A percentile compares a stretch with the other conserved stretches of the same genome.
Conservation (phyloP, 2,113 vertebrate species). For the Lepus europaeus region DNA sequence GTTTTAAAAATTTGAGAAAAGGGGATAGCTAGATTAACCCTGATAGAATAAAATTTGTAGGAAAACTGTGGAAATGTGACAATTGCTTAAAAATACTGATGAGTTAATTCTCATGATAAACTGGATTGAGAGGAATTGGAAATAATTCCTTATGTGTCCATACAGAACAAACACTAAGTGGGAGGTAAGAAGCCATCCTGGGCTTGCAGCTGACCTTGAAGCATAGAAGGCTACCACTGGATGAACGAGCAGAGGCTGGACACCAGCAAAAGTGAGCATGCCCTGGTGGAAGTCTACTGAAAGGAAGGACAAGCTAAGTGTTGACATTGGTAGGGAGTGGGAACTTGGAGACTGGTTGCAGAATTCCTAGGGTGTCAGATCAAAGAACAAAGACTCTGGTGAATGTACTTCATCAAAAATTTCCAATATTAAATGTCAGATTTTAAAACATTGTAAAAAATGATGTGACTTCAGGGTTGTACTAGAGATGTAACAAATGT, state of each 20-base stretch:
- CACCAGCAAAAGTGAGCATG: neutral
- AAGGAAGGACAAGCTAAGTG: neutral
- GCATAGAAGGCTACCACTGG: neutral
- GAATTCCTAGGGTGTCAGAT: neutral
- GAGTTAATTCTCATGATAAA: neutral
- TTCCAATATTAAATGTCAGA: neutral
- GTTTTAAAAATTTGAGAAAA: no score
- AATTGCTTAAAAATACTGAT: neutral
- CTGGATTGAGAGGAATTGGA: neutral
- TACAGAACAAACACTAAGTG: neutral
- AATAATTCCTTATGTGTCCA: neutral
- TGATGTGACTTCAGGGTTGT: neutral
- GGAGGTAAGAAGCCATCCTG: neutral
- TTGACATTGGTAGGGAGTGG: neutral
- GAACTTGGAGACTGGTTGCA: neutral
- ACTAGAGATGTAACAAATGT: neutral
- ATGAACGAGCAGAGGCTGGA: no score
- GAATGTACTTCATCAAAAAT: neutral
- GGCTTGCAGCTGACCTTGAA: neutral
- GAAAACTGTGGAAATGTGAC: neutral
- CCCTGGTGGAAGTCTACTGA: accelerated
- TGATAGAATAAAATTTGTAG: neutral
- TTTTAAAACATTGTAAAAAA: conserved; percentile 22
- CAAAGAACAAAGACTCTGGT: neutral
- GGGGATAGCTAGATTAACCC: neutral